phyloP scores from a whole-genome alignment of 2,888 invertebrate genomes.

The Agriopis aurantiaria region DNA sequence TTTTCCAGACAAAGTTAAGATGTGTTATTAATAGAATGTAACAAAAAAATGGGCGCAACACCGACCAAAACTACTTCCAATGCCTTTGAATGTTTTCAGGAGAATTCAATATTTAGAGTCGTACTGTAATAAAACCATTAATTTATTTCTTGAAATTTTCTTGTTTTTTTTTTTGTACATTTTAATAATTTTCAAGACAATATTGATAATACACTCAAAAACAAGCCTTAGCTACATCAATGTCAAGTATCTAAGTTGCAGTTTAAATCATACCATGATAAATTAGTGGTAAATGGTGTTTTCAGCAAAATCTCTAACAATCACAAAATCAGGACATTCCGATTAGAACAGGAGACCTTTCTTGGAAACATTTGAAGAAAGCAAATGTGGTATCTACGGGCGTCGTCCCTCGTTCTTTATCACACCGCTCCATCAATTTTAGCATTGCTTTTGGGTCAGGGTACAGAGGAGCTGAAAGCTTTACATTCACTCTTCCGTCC shows the following conservation, averaged over 20 bases:
- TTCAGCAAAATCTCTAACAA: neutral
- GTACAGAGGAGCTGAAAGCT: conserved; percentile 1
- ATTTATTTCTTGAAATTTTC: too few species aligned
- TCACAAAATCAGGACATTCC: neutral
- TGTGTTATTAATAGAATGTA: neutral
- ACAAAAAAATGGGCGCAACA: neutral
- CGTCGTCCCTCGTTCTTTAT: neutral
- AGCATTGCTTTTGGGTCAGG: conserved; percentile 10
- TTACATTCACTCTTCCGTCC: conserved; percentile 17
- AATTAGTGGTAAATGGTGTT: neutral
- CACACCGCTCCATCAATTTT: conserved; percentile 10
- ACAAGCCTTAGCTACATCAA: too few species aligned
- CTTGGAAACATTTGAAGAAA: conserved; percentile 33
- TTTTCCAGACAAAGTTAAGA: conserved; percentile 6
- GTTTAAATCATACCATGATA: too few species aligned
- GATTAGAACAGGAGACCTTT: conserved; percentile 2
- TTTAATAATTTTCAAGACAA: too few species aligned
- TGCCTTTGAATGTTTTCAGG: too few species aligned
- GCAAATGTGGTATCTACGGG: conserved; percentile 11
- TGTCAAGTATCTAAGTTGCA: too few species aligned
- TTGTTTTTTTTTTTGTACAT: too few species aligned
- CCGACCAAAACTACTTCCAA: too few species aligned
- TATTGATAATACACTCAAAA: too few species aligned
- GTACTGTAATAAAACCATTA: too few species aligned
- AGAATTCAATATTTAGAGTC: too few species aligned